These are phyloP conservation scores for Philotrypesis tridentata DNA, from an alignment of 1,140 invertebrate species.

Conservation along the genomic window DNA sequence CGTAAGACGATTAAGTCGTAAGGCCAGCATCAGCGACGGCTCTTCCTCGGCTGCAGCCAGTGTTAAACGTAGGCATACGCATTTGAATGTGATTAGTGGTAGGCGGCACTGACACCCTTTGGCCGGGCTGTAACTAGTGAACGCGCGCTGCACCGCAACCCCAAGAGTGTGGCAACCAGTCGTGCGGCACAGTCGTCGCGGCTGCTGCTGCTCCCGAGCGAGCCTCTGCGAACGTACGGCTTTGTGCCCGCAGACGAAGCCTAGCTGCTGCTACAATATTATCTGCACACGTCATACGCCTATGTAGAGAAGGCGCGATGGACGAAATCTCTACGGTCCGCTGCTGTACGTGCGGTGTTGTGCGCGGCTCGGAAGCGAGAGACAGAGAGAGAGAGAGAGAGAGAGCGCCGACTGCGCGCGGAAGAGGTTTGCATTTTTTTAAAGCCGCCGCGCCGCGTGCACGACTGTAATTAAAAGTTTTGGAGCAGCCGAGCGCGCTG, in stretches of 20 bases:
- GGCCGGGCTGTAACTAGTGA: slow-evolving; percentile 8
- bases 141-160: slow-evolving; percentile 60
- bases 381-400: no score
- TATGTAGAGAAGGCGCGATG: slow-evolving; percentile 1
- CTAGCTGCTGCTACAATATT: slow-evolving; percentile 69
- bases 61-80: slow-evolving; percentile 62
- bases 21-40: slow-evolving; percentile 61
- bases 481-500: neutral
- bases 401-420: neutral
- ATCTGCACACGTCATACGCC: slow-evolving; percentile 67
- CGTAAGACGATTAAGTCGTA: neutral
- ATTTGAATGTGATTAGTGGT: slow-evolving; percentile 71
- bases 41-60: slow-evolving; percentile 12
- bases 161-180: slow-evolving; percentile 53
- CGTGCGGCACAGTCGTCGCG: slow-evolving; percentile 46
- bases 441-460: neutral
- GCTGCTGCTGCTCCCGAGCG: slow-evolving; percentile 35
- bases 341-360: no score
- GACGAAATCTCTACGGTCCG: neutral
- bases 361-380: no score
- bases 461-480: neutral
- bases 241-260: slow-evolving; percentile 57
- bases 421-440: slow-evolving; percentile 34
- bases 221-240: slow-evolving; percentile 47
- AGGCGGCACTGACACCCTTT: slow-evolving; percentile 67